These are phyloP conservation scores for Apotomis capreana DNA, from an alignment of 2,888 invertebrate genomes.

Conservation along the genomic window DNA sequence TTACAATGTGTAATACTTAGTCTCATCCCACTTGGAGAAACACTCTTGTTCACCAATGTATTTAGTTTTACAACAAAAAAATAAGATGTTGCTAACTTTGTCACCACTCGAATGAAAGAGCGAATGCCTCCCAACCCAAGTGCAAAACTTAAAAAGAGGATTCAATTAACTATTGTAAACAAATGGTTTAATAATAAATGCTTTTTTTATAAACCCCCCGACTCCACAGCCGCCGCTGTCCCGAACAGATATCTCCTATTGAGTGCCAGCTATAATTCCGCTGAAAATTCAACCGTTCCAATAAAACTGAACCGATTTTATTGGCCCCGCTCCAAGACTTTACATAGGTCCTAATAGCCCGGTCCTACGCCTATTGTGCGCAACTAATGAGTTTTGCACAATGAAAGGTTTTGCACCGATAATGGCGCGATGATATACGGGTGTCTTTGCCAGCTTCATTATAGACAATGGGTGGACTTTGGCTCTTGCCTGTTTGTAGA, in stretches of 20 bases:
- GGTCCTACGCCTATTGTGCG: constrained; percentile 53
- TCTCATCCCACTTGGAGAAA: no score
- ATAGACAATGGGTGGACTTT: constrained; percentile 24
- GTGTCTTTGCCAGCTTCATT: constrained; percentile 31
- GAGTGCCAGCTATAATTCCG: constrained; percentile 62
- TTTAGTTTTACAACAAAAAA: no score
- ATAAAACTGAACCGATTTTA: constrained; percentile 66
- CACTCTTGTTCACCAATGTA: no score
- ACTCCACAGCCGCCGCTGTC: constrained; percentile 45
- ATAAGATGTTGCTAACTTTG: not conserved
- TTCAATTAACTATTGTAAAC: no score
- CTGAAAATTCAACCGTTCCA: constrained; percentile 64
- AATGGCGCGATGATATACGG: constrained; percentile 41
- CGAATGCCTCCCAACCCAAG: no score
- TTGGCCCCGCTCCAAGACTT: constrained; percentile 59
- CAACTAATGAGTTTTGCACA: constrained; percentile 65
- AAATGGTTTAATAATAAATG: no score
- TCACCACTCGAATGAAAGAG: no score
- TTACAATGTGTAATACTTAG: no score
- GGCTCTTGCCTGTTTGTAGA: not conserved
- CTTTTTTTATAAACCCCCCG: constrained; percentile 28
- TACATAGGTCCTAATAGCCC: constrained; percentile 50
- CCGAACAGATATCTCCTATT: constrained; percentile 49
- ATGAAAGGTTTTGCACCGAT: constrained; percentile 49
- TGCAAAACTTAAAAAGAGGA: no score